Percentiles rank a stretch among this genome's conserved stretches.
Evolutionary conservation across 2,888 invertebrate species (phyloP).

Genomic region (Cephonodes hylas): DNA sequence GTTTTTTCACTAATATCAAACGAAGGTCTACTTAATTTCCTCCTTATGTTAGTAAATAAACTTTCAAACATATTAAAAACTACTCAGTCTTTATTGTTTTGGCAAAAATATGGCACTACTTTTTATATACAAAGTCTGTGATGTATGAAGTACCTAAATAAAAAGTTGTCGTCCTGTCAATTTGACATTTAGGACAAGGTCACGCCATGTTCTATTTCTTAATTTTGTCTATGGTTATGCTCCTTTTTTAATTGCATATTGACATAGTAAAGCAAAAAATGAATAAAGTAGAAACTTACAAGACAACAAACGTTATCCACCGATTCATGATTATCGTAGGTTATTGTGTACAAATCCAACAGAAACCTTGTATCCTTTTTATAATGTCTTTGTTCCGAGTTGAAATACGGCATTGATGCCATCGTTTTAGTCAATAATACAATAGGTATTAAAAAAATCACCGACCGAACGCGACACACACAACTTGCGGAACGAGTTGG

Average conservation of each 20-base stretch:
- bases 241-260: neutral
- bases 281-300: conserved; percentile 68
- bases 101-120: conserved; percentile 65
- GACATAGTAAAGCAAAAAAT: conserved; percentile 8
- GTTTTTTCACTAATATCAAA: conserved; percentile 47
- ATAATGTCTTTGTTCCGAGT: conserved; percentile 86
- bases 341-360: conserved; percentile 91
- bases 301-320: conserved; percentile 86
- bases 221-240: conserved; percentile 35
- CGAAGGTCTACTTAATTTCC: conserved; percentile 64
- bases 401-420: conserved; percentile 79
- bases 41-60: conserved; percentile 66
- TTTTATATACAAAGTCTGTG: conserved; percentile 41
- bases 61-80: conserved; percentile 71
- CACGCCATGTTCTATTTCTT: conserved; percentile 56
- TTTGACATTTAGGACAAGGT: conserved; percentile 77
- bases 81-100: conserved; percentile 72
- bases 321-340: conserved; percentile 91
- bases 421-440: conserved; percentile 44
- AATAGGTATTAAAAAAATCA: conserved; percentile 10
- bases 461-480: conserved; percentile 28
- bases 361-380: conserved; percentile 93
- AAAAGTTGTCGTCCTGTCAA: conserved; percentile 45
- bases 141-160: conserved; percentile 41
- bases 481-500: conserved; percentile 45